Percentiles rank a stretch among this genome's conserved stretches.
Conservation (phyloP, 2,797 vertebrate genomes). For the Choloepus didactylus region DNA sequence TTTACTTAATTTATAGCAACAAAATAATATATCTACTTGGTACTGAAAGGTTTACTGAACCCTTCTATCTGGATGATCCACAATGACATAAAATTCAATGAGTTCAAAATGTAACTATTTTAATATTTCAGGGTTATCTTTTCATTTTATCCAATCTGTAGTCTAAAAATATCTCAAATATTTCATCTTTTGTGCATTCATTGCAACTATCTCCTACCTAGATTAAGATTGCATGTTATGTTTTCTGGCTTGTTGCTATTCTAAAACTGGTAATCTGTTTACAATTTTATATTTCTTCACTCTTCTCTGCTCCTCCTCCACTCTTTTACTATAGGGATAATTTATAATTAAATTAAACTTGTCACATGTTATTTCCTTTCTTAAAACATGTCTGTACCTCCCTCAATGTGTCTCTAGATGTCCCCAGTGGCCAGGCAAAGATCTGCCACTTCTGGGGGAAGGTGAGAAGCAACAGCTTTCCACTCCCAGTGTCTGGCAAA, state of each 20-base stretch:
- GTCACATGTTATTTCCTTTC: background rate
- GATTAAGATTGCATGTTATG: background rate
- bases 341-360: background rate
- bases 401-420: background rate
- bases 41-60: background rate
- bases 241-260: background rate
- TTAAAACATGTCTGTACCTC: background rate
- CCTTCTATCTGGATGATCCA: background rate
- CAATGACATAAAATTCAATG: background rate
- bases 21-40: background rate
- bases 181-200: background rate
- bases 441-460: background rate
- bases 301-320: background rate
- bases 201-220: background rate
- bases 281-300: background rate
- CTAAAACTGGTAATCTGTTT: background rate
- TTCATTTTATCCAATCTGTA: background rate
- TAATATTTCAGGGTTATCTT: background rate
- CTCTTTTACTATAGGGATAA: background rate
- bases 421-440: background rate
- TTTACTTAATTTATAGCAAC: background rate
- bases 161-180: background rate
- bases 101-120: background rate
- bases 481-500: background rate
- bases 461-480: background rate